A percentile compares a stretch with the other conserved stretches of the same genome.
Conservation (phyloP, 2,797 vertebrate genomes). For the Meda fulgida region DNA sequence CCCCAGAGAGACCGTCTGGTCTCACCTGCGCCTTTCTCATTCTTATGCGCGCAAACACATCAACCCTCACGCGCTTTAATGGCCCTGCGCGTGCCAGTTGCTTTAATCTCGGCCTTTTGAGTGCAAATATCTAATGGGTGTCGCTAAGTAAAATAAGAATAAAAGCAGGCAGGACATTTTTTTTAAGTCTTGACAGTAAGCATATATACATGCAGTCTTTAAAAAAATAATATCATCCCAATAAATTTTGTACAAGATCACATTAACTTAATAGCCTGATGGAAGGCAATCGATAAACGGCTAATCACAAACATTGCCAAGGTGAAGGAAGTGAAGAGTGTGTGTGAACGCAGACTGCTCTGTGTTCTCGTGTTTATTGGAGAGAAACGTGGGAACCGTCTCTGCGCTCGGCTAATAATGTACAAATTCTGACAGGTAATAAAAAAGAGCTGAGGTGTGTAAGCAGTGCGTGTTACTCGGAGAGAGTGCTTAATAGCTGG, state of each 20-base stretch:
- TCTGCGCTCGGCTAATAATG: background rate
- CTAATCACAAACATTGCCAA: background rate
- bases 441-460: conserved; percentile 50
- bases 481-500: background rate
- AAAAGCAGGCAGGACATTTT: background rate
- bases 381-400: conserved; percentile 56
- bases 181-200: background rate
- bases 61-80: background rate
- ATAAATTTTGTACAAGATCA: background rate
- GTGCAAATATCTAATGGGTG: background rate
- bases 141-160: background rate
- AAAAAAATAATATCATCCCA: background rate
- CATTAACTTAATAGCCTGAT: background rate
- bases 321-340: conserved; percentile 14
- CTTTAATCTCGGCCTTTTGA: conserved; percentile 7
- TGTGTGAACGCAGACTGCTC: conserved; percentile 22
- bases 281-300: background rate
- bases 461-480: conserved; percentile 23
- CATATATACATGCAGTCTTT: background rate
- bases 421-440: conserved; percentile 57
- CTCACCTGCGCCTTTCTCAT: background rate
- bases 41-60: background rate
- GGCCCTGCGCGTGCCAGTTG: conserved; percentile 24
- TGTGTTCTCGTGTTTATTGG: background rate
- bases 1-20: background rate